Conservation (phyloP, 1,140 invertebrate genomes). For the Heliothis subflexa region DNA sequence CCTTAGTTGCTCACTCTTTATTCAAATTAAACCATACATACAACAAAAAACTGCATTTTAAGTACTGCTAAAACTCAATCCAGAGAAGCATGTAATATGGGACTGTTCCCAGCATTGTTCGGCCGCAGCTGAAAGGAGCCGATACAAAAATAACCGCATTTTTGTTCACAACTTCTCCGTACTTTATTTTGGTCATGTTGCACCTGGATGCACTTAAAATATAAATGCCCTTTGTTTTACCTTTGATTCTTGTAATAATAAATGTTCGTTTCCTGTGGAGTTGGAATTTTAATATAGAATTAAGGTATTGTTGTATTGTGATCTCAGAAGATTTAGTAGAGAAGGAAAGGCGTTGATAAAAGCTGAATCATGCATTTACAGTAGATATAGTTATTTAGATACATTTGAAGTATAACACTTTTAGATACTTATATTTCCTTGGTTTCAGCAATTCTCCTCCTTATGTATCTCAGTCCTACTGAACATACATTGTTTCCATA, state of each 20-base stretch:
- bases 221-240: constrained; percentile 26
- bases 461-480: no score
- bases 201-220: constrained; percentile 41
- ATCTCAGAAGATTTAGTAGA: no score
- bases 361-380: no score
- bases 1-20: no score
- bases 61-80: background rate
- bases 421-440: no score
- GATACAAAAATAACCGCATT: constrained; percentile 27
- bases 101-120: constrained; percentile 6
- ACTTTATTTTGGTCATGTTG: constrained; percentile 18
- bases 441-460: no score
- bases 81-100: background rate
- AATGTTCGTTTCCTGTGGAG: constrained; percentile 12
- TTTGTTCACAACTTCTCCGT: constrained; percentile 26
- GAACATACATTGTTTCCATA: no score
- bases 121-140: constrained; percentile 19
- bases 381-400: no score
- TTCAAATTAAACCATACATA: no score
- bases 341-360: no score
- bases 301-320: no score
- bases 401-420: no score
- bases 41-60: background rate
- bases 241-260: constrained; percentile 29
- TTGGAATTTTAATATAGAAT: background rate